Evolutionary conservation across 2,888 invertebrate species (phyloP).

Genomic region (Onchidella celtica): DNA sequence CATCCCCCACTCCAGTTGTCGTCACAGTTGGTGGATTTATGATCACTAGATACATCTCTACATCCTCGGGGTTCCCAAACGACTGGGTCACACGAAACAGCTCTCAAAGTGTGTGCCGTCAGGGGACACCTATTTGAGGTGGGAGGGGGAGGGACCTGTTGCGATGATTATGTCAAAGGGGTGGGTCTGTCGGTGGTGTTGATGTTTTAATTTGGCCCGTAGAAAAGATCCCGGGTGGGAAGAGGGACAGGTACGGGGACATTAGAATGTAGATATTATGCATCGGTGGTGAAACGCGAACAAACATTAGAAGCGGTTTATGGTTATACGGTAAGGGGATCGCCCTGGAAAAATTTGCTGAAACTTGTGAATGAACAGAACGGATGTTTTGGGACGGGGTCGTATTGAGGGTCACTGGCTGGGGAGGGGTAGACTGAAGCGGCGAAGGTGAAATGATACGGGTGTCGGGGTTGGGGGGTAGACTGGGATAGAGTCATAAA

Average conservation of each 20-base stretch:
- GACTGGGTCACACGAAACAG: too few relatives aligned
- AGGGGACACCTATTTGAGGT: not conserved
- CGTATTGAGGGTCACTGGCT: not conserved
- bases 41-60: too few relatives aligned
- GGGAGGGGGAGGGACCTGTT: not conserved
- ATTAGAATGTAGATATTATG: too few relatives aligned
- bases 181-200: not conserved
- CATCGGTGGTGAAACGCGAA: too few relatives aligned
- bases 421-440: constrained; percentile 15
- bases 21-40: too few relatives aligned
- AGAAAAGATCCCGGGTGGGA: not conserved
- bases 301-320: too few relatives aligned
- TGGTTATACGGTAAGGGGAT: too few relatives aligned
- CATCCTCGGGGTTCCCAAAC: too few relatives aligned
- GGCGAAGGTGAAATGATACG: constrained; percentile 6
- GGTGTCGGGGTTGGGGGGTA: not conserved
- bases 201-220: not conserved
- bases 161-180: not conserved
- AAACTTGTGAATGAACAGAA: not conserved
- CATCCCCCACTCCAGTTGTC: too few relatives aligned
- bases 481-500: constrained; percentile 4
- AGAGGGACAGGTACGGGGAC: not conserved
- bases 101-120: not conserved
- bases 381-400: not conserved
- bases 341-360: too few relatives aligned